These are phyloP conservation scores for Planococcus citri DNA, from an alignment of 1,140 invertebrate genomes.

Conservation along the genomic window DNA sequence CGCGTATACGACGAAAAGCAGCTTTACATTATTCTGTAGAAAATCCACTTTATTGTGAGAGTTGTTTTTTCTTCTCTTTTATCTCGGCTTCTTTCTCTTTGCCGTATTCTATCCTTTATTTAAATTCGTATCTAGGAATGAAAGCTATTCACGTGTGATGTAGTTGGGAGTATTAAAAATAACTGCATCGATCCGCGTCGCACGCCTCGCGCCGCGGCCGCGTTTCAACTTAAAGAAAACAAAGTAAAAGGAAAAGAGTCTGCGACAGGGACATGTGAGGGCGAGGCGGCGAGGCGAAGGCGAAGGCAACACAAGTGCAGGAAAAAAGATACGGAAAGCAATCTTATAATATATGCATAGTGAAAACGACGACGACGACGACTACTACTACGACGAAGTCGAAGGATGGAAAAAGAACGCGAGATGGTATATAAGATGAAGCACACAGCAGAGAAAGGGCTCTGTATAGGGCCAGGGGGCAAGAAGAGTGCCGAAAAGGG, in stretches of 20 bases:
- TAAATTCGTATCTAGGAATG: constrained; percentile 7
- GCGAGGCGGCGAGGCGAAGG: too few relatives aligned
- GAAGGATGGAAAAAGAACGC: background rate
- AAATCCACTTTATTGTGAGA: background rate
- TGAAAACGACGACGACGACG: constrained; percentile 12
- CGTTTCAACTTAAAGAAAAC: background rate
- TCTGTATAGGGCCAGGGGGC: background rate
- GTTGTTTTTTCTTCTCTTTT: background rate
- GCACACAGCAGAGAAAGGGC: background rate
- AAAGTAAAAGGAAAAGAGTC: constrained; percentile 13
- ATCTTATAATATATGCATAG: constrained; percentile 20
- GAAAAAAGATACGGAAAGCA: constrained; percentile 18
- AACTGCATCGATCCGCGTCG: background rate
- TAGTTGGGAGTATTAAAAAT: constrained; percentile 15
- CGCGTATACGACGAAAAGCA: background rate
- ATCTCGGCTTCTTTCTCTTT: background rate
- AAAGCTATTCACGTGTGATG: constrained; percentile 6
- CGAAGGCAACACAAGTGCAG: background rate
- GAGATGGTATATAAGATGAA: background rate
- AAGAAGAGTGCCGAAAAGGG: background rate
- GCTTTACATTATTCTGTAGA: background rate
- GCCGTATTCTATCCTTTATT: constrained; percentile 8
- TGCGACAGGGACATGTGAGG: too few relatives aligned
- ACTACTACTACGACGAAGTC: too few relatives aligned
- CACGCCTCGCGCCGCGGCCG: too few relatives aligned